A percentile compares a stretch with the other conserved stretches of the same genome.
phyloP scores from a whole-genome alignment of 2,797 vertebrate species.

The Melanotaenia maccullochi region DNA sequence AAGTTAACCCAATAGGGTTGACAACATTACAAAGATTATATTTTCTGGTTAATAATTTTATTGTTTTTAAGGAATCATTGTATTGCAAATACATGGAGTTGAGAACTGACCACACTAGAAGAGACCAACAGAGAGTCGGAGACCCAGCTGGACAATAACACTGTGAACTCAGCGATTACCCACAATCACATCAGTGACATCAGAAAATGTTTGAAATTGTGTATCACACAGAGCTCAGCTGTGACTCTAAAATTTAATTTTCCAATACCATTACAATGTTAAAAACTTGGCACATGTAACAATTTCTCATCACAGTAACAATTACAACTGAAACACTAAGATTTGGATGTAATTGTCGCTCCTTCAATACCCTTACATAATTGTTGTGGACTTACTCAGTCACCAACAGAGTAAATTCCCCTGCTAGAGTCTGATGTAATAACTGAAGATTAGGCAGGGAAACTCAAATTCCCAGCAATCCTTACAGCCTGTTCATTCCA shows the following conservation, averaged over 20 bases:
- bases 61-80: neutral
- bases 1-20: neutral
- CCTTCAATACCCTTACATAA: conserved; percentile 28
- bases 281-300: neutral
- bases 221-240: neutral
- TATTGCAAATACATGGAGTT: neutral
- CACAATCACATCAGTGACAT: conserved; percentile 32
- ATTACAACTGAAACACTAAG: conserved; percentile 1
- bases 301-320: neutral
- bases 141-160: conserved; percentile 48
- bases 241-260: conserved; percentile 1
- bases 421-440: conserved; percentile 47
- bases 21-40: neutral
- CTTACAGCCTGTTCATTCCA: conserved; percentile 44
- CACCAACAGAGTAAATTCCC: conserved; percentile 35
- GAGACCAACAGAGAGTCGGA: conserved; percentile 28
- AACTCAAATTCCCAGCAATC: conserved; percentile 54
- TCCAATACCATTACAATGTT: neutral
- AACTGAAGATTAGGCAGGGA: conserved; percentile 56
- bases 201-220: conserved; percentile 25
- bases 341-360: conserved; percentile 16
- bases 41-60: neutral
- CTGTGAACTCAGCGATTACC: conserved; percentile 33
- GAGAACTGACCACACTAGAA: neutral
- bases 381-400: conserved; percentile 12